Evolutionary conservation across 2,113 vertebrate genomes (phyloP).

Genomic region (Leptocoma aspasia): DNA sequence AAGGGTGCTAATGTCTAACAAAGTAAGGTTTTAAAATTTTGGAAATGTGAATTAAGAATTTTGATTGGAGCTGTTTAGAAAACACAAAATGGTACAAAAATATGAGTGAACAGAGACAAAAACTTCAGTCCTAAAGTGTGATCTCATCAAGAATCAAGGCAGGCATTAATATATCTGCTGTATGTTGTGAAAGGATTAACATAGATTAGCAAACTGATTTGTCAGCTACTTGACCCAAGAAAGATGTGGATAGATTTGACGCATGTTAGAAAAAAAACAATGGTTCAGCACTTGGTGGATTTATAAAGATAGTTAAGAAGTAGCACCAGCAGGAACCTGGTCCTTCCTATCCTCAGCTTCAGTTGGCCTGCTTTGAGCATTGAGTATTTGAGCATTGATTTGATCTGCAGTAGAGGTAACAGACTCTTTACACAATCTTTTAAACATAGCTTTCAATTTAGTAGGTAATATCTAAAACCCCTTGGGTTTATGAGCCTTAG

Average conservation of each 20-base stretch:
- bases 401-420: neutral
- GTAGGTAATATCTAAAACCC: neutral
- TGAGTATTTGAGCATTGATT: neutral
- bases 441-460: neutral
- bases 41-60: neutral
- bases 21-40: neutral
- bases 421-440: neutral
- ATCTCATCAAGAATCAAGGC: neutral
- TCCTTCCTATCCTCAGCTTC: neutral
- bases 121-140: neutral
- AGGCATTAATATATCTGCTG: neutral
- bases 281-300: neutral
- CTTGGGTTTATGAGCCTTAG: neutral
- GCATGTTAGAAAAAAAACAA: neutral
- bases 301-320: neutral
- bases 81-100: neutral
- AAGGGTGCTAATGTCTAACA: neutral
- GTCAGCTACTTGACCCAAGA: neutral
- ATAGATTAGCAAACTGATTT: neutral
- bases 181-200: neutral
- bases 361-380: neutral
- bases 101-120: neutral
- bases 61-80: neutral
- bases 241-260: neutral
- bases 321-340: neutral